Conservation (phyloP, 1,140 invertebrate genomes). For the Papilio machaon region DNA sequence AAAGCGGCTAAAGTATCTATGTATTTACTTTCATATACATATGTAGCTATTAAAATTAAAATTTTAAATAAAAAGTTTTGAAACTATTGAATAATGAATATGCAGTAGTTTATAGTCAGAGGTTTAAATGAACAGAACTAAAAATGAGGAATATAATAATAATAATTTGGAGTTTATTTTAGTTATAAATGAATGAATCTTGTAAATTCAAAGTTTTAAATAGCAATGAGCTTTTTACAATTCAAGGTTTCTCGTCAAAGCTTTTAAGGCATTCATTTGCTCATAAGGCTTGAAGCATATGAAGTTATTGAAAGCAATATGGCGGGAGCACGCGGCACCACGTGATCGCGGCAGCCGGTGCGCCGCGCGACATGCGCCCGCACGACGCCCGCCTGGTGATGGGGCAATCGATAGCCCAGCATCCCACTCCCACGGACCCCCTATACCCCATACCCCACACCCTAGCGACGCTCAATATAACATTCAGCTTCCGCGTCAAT, state of each 20-base stretch:
- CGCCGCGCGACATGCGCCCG: slow-evolving; percentile 65
- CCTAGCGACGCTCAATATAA: slow-evolving; percentile 68
- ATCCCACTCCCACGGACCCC: slow-evolving; percentile 63
- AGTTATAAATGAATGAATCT: background rate
- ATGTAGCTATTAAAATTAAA: no score
- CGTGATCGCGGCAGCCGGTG: slow-evolving; percentile 40
- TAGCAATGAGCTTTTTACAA: background rate
- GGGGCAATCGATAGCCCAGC: slow-evolving; percentile 78
- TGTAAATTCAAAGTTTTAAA: background rate
- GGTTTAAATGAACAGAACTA: no score
- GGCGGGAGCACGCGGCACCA: slow-evolving; percentile 23
- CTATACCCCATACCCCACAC: slow-evolving; percentile 61
- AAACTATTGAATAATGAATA: no score
- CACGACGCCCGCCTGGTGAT: slow-evolving; percentile 60
- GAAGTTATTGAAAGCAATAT: slow-evolving; percentile 1
- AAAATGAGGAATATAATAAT: no score
- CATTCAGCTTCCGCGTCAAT: slow-evolving; percentile 52
- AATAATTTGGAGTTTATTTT: background rate
- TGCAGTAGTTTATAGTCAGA: no score
- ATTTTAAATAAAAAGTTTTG: no score
- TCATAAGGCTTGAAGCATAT: background rate
- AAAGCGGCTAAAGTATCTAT: background rate
- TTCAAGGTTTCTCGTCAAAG: background rate
- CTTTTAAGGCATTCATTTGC: background rate
- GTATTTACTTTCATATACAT: no score